A percentile compares a stretch with the other conserved stretches of the same genome.
phyloP scores from a whole-genome alignment of 2,888 invertebrate genomes.

The Andrena trimmerana region DNA sequence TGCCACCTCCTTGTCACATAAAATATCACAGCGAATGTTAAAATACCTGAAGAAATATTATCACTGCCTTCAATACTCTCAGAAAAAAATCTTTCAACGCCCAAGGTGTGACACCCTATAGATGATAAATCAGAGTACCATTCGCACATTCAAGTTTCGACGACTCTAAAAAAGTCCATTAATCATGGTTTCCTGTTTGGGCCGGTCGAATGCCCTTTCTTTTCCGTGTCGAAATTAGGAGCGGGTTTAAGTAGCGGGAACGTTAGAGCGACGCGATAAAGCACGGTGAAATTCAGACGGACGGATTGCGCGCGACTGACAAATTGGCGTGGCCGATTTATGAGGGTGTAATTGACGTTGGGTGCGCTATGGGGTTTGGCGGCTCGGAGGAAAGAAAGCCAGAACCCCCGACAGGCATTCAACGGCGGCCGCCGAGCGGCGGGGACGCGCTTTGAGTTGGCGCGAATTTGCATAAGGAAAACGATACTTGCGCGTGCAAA shows the following conservation, averaged over 20 bases:
- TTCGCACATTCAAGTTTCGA: neutral
- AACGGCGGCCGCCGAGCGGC: constrained; percentile 18
- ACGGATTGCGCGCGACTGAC: constrained; percentile 71
- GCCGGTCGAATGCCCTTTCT: constrained; percentile 30
- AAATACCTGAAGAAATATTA: too few relatives aligned
- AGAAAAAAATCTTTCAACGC: neutral
- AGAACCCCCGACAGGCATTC: constrained; percentile 36
- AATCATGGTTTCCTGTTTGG: constrained; percentile 28
- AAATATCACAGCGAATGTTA: too few relatives aligned
- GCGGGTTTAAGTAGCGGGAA: constrained; percentile 49
- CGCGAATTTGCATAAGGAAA: constrained; percentile 78
- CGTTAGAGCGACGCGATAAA: constrained; percentile 69
- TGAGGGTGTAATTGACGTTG: constrained; percentile 76
- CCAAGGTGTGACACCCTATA: neutral
- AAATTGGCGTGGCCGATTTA: constrained; percentile 78
- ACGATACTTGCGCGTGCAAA: constrained; percentile 73
- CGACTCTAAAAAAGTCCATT: constrained; percentile 48
- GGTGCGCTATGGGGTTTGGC: constrained; percentile 53
- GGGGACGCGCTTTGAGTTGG: constrained; percentile 67
- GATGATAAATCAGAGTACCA: neutral
- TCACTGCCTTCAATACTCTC: too few relatives aligned
- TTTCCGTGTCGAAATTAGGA: constrained; percentile 55
- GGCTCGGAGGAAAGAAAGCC: constrained; percentile 63
- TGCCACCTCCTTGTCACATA: too few relatives aligned
- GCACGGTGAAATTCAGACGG: constrained; percentile 73